Evolutionary conservation across 2,113 vertebrate genomes (phyloP).

Genomic region (Morone chrysops): DNA sequence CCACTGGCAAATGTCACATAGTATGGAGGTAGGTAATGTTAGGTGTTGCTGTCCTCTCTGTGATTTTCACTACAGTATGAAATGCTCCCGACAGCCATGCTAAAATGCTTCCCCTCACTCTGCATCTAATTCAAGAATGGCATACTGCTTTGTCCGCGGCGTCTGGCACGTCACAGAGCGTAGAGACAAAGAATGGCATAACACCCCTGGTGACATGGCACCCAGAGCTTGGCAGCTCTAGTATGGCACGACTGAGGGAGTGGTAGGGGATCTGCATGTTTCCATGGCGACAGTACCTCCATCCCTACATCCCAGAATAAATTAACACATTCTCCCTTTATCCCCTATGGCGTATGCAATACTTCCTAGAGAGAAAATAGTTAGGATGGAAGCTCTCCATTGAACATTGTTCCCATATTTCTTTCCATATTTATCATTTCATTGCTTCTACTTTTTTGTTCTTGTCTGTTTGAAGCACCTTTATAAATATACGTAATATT

Average conservation of each 20-base stretch:
- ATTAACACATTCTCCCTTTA: slow-evolving; percentile 67
- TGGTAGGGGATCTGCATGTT: slow-evolving; percentile 71
- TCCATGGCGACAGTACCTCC: slow-evolving; percentile 71
- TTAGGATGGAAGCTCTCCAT: slow-evolving; percentile 24
- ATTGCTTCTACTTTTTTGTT: slow-evolving; percentile 3
- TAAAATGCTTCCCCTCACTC: slow-evolving; percentile 34
- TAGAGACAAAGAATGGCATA: slow-evolving; percentile 59
- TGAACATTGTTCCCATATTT: slow-evolving; percentile 44
- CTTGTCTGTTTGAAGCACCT: background rate
- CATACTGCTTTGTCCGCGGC: slow-evolving; percentile 27
- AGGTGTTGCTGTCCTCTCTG: background rate
- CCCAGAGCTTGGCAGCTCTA: slow-evolving; percentile 59
- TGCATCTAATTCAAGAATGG: slow-evolving; percentile 45
- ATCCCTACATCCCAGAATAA: slow-evolving; percentile 78
- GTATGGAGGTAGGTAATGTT: background rate
- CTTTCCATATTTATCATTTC: slow-evolving; percentile 20
- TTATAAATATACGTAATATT: slow-evolving; percentile 10
- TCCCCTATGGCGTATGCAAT: slow-evolving; percentile 57
- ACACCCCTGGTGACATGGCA: slow-evolving; percentile 64
- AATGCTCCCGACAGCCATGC: slow-evolving; percentile 10
- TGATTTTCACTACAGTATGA: background rate
- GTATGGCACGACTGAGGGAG: slow-evolving; percentile 66
- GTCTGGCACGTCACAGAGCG: slow-evolving; percentile 45
- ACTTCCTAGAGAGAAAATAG: slow-evolving; percentile 66
- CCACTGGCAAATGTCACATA: background rate